Base-by-base conservation (phyloP, 2,888 invertebrate species). In the Rhorus exstirpatorius region DNA sequence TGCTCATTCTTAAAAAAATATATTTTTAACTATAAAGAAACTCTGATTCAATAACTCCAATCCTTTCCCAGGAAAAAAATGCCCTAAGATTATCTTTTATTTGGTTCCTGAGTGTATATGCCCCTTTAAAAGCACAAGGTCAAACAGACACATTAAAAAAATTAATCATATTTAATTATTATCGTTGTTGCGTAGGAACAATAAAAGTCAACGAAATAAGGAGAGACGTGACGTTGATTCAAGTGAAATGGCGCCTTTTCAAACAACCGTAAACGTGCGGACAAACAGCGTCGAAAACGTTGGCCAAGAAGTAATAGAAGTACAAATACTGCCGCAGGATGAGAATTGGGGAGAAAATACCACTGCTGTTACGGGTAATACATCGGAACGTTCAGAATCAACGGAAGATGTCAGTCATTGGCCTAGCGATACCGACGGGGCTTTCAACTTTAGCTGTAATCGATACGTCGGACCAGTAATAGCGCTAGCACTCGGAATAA, bases 301-400 rank as follows among this genome's bases (percentile, higher is more conserved):
- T 83, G 97, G 97, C 0, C 97, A 97, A 91, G 98, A 98, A 93
- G 97, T 98, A 10, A 98, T 99, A 63, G 98, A 99, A 94, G 98
- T 99, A 44, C 98, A 99, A 94, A 98, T 99, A 86, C 93, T 99
- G 78, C 98, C 98, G 0, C 97, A 98, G 93, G 99, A 99, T 93
- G 99, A 99, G 90, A 98, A 98, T 93, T 99, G 99, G 99, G 98
- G 98, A n/a, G 99, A 99, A 93, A 99, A 98, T 89, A 99, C 99
- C 0, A 99, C 99, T 0, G 99, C 98, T 0, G 96, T 99, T 38
- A 99, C 99, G 0, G 99, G 98, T 8, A 98, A 98, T 90, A 99
- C 99, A 0, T 98, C 98, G 0, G 99, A 99, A 91, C 98, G 98
- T 88, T 99, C 98, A 2, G 97, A 97, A 87, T 98, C 98, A 0